Evolutionary conservation across 2,888 invertebrate genomes (phyloP), one percentile per base, ranked within the genome.

Genomic region (Drosophila limbata): DNA sequence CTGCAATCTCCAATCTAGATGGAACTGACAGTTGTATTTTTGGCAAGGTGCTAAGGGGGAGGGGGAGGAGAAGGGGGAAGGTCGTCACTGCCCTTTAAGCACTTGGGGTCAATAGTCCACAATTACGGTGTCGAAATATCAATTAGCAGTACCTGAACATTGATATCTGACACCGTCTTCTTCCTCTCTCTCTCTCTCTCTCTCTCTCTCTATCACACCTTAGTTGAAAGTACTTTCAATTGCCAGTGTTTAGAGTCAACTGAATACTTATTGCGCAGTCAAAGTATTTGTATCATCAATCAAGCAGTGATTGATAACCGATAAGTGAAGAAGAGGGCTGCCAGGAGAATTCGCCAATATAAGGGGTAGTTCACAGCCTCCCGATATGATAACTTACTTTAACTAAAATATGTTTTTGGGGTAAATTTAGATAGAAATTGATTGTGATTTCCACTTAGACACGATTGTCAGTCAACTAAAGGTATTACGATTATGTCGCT

Each of bases 211-310:
- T 11, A 11, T 28, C 11, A n/a, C 8, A 19, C 33, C 19, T 42
- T 33, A 48, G n/a, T 17, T 13, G 25, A 45, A 37, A 15, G 25
- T 9, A 37, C 19, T 25, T 57, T 50, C 55, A 50, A 71, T 72
- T 67, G 63, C 9, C 57, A 42, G 47, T 62, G 50, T 51, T 65
- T 10, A 59, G 51, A 56, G 72, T 81, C 79, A 79, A 79, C 63
- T 75, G 21, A 61, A 68, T 67, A 67, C 72, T 64, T 70, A 78
- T 79, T 79, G 75, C 69, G 79, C 69, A 61, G 63, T 63, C 79
- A 33, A 67, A 47, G 39, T 39, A 74, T 63, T 75, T 28, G 50
- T 65, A 51, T 68, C 79, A 69, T 60, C 61, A 70, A 71, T 79
- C 55, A 59, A 35, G 50, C 17, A 25, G 10, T 31, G 60, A 75